Evolutionary conservation across 2,888 invertebrate species (phyloP), one percentile per base, ranked within the genome.

Genomic region (Leptopilina drosophilae): DNA sequence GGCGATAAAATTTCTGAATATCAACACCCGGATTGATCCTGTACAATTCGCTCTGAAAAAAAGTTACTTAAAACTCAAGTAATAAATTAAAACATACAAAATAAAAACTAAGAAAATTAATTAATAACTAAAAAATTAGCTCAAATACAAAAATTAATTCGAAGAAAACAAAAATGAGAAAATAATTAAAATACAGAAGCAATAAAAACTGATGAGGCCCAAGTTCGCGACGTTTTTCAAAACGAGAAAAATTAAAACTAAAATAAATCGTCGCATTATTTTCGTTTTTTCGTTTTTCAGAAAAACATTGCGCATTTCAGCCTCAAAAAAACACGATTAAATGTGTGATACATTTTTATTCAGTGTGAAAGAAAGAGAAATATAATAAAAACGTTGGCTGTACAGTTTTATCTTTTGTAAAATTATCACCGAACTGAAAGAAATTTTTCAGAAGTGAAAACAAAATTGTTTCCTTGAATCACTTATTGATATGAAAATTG

Each of bases 1-100:
- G 82, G 20, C 82, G 80, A 78, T 82, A 83, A 76, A 79, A 80
- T 73, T 83, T 85, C 20, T 64, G 78, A 56, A 40, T 80, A 53
- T 82, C 64, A 40, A 56, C 62, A 26, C 62, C 56, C 59, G 15
- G n/a, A n/a, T n/a, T 56, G 9, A 33, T 53, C 56, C 73, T 73
- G 9, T 40, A 73, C 33, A 73, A 4, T n/a, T 59, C 56, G 33
- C 8, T 15, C 73, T 73, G 53, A 59, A 33, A 73, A 73, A 8
- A 69, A 66, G 20, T 20, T 20, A 64, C 20, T 64, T 33, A 33
- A 33, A 33, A 33, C 33, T 33, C 33, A 33, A 33, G 33, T 33
- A 33, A 33, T 33, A 3, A 33, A 33, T 49, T 42, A 42, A n/a
- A n/a, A 62, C 8, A 20, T 7, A 56, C 33, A 26, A 56, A 59